These are phyloP conservation scores for Hydrophis major DNA, from an alignment of 2,797 vertebrate genomes.

Conservation along the genomic window DNA sequence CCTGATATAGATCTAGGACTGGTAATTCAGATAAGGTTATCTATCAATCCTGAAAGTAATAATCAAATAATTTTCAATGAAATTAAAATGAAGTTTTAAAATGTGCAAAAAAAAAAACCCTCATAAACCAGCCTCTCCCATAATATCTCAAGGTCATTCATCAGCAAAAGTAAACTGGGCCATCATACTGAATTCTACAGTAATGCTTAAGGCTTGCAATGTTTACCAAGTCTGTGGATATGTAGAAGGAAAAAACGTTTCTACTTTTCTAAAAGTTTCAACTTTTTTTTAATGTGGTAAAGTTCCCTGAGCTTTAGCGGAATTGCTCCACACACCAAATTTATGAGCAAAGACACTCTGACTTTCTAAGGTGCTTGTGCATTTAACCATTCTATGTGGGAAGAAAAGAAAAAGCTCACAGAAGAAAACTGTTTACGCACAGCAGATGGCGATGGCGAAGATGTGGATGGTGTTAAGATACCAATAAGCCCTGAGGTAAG, in stretches of 20 bases:
- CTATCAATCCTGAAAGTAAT: neutral
- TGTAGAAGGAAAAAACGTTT: neutral
- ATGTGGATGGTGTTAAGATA: conserved; percentile 85
- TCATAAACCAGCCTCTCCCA: neutral
- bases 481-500: conserved; percentile 93
- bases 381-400: neutral
- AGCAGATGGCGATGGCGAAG: conserved; percentile 74
- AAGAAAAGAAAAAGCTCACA: conserved; percentile 3
- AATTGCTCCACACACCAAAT: neutral
- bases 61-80: neutral
- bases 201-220: neutral
- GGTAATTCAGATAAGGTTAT: neutral
- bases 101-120: neutral
- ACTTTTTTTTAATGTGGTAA: neutral
- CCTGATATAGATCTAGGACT: neutral
- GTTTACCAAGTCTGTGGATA: neutral
- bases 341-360: neutral
- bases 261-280: neutral
- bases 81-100: neutral
- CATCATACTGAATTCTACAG: neutral
- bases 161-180: neutral
- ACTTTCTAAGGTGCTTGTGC: neutral
- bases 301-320: neutral
- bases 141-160: neutral
- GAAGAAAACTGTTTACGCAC: conserved; percentile 68